These are phyloP conservation scores for Sus cebifrons DNA, from an alignment of 2,797 vertebrate genomes.

Conservation along the genomic window DNA sequence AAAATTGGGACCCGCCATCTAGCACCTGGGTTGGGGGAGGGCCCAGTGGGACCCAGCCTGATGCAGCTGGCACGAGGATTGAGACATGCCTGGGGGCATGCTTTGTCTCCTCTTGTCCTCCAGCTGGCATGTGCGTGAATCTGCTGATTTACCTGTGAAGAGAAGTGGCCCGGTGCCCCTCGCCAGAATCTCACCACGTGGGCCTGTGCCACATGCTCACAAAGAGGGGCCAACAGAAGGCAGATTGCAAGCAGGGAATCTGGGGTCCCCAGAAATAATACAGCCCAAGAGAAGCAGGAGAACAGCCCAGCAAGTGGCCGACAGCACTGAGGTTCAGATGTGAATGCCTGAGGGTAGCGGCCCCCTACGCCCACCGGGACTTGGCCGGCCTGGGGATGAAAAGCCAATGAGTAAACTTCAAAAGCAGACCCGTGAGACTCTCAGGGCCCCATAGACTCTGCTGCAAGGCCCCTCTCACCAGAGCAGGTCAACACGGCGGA, in stretches of 20 bases:
- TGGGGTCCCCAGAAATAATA: neutral
- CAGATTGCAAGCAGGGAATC: neutral
- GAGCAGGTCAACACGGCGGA: neutral
- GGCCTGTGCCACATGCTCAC: neutral
- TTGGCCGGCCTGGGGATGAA: neutral
- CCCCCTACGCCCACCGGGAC: neutral
- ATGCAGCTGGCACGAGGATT: neutral
- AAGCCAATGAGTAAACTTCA: neutral
- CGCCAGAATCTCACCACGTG: neutral
- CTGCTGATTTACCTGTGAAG: neutral
- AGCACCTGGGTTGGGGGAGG: no score
- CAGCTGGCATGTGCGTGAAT: fast-evolving
- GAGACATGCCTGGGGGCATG: neutral
- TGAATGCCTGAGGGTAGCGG: neutral
- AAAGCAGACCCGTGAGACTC: neutral
- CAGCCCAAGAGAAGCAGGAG: neutral
- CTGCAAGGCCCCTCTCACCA: neutral
- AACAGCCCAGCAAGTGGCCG: neutral
- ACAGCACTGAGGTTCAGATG: neutral
- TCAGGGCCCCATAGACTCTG: neutral
- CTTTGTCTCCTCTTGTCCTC: neutral
- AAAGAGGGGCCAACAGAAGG: neutral
- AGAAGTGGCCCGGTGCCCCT: neutral
- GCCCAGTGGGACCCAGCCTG: neutral
- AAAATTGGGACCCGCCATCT: neutral